These are phyloP conservation scores for Holcopasites calliopsidis DNA, from an alignment of 1,140 invertebrate genomes.

Conservation along the genomic window DNA sequence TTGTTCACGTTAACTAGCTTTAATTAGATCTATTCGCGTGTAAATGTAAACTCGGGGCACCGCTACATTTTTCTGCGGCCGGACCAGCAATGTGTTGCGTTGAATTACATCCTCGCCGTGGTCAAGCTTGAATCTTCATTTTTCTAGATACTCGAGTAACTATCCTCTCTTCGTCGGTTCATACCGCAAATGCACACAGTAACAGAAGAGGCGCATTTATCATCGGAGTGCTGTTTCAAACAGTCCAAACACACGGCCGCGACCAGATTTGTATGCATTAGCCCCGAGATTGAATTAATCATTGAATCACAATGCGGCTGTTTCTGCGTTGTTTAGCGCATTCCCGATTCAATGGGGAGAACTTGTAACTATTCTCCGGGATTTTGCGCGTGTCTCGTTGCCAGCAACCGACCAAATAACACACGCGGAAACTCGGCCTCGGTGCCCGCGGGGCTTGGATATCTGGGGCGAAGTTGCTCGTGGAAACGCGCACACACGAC, in stretches of 20 bases:
- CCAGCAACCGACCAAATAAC: conserved; percentile 6
- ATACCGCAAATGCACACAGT: too few species aligned
- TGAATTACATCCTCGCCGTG: background rate
- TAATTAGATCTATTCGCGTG: conserved; percentile 1
- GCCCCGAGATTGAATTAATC: conserved; percentile 49
- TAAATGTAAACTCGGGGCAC: background rate
- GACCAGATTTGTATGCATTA: conserved; percentile 41
- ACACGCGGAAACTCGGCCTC: conserved; percentile 26
- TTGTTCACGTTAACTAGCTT: conserved; percentile 17
- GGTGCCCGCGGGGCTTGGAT: conserved; percentile 33
- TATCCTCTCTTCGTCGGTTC: too few species aligned
- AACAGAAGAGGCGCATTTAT: background rate
- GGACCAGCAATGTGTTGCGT: background rate
- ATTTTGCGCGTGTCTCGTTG: conserved; percentile 37
- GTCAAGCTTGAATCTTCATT: background rate
- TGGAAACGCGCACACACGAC: conserved; percentile 7
- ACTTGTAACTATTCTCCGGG: conserved; percentile 52
- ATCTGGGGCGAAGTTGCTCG: conserved; percentile 46
- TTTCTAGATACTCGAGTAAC: background rate
- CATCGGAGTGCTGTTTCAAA: background rate
- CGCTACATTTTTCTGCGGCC: background rate
- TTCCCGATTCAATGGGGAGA: conserved; percentile 54
- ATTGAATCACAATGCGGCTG: conserved; percentile 45
- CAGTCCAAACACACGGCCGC: background rate
- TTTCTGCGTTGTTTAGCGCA: conserved; percentile 51